Evolutionary conservation across 2,797 vertebrate genomes (phyloP).

Genomic region (Melanogrammus aeglefinus): DNA sequence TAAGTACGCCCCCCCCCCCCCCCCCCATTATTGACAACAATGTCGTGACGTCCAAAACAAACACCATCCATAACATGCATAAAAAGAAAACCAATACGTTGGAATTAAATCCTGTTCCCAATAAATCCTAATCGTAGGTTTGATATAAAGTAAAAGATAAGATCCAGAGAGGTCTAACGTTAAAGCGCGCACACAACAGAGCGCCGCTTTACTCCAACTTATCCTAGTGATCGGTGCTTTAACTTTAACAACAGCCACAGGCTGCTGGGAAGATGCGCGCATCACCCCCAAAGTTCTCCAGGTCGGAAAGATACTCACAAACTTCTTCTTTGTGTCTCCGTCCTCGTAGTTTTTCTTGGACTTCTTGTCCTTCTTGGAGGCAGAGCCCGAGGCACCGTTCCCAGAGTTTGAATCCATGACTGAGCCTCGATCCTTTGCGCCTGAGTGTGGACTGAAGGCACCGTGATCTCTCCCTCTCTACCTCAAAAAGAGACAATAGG

Average conservation of each 20-base stretch:
- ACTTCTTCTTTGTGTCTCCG: conserved; percentile 80
- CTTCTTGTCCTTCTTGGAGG: conserved; percentile 78
- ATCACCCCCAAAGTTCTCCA: background rate
- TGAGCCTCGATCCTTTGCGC: conserved; percentile 24
- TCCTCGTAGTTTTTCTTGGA: conserved; percentile 76
- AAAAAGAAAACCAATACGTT: too few relatives aligned
- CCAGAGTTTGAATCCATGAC: conserved; percentile 72
- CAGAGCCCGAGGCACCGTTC: conserved; percentile 65
- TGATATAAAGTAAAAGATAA: too few relatives aligned
- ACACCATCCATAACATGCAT: too few relatives aligned
- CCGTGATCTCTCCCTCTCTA: conserved; percentile 26
- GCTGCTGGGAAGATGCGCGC: background rate
- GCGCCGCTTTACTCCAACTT: too few relatives aligned
- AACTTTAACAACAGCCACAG: background rate
- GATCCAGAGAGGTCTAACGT: too few relatives aligned
- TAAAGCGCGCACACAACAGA: background rate
- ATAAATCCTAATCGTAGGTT: too few relatives aligned
- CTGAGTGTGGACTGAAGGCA: background rate
- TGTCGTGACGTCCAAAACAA: too few relatives aligned
- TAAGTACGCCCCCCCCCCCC: too few relatives aligned
- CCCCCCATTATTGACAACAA: too few relatives aligned
- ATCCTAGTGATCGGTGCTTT: too few relatives aligned
- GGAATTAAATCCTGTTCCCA: too few relatives aligned
- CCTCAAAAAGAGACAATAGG: background rate
- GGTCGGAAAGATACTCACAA: conserved; percentile 67